Conservation (phyloP, 2,113 vertebrate species). For the Nyctibius bracteatus region DNA sequence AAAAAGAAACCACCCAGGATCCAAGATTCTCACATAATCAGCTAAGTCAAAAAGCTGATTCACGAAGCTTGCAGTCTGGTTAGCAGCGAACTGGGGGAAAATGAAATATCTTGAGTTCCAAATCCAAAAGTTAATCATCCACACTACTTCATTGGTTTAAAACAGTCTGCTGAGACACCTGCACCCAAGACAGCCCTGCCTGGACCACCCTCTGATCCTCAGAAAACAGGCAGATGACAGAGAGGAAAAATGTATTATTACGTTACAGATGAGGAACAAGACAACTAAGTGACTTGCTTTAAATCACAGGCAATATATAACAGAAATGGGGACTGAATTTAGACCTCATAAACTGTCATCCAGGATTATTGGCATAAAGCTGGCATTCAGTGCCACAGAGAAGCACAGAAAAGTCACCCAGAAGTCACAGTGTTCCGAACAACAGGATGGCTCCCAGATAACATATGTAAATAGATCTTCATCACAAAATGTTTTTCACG, state of each 20-base stretch:
- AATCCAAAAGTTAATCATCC: background rate
- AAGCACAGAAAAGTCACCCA: background rate
- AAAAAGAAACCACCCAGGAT: background rate
- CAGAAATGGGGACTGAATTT: background rate
- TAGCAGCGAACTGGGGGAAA: background rate
- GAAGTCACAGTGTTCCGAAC: background rate
- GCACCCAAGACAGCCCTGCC: background rate
- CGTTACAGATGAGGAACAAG: background rate
- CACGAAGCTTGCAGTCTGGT: background rate
- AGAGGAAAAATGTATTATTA: background rate
- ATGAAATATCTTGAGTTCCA: background rate
- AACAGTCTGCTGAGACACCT: background rate
- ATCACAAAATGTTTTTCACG: background rate
- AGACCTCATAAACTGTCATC: background rate
- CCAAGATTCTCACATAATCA: background rate
- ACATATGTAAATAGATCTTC: background rate
- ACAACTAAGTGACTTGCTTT: background rate
- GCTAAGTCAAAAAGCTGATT: background rate
- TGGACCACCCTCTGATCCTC: background rate
- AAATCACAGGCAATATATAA: background rate
- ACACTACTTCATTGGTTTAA: background rate
- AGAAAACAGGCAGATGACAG: background rate
- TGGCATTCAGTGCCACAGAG: background rate
- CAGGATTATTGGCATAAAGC: background rate
- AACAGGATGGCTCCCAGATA: background rate